Base-by-base conservation (phyloP, 2,113 vertebrate genomes). In the Cyphomyrus discorhynchus region DNA sequence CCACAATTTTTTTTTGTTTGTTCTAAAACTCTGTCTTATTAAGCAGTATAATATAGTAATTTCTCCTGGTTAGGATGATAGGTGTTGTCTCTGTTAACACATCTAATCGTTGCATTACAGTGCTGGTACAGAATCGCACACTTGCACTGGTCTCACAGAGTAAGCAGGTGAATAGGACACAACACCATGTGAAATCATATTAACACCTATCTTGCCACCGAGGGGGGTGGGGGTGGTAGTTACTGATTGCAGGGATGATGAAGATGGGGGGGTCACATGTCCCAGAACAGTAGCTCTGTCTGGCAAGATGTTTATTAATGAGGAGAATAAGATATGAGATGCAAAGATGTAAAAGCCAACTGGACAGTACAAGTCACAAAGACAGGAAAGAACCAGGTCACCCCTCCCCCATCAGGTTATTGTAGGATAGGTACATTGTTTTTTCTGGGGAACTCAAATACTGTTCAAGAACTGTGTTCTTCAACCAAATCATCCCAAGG, bases 1-100 rank as follows among this genome's bases (percentile, higher is more conserved):
- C 90, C 89, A 89, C 91, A 91, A 92, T 21, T 27, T 27, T 49
- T 84, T 49, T 84, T 84, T n/a, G 49, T 50, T 50, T 46, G 24
- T 46, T n/a, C n/a, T 85, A 24, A 85, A 77, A 39, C 27, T 74
- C 5, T 11, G 0, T 74, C 35, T 19, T 19, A 77, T 77, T 39
- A 19, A 3, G 15, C 15, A 17, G 70, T 77, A 39, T 19, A 77
- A 77, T 77, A n/a, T 77, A 27, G 17, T 77, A 19, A 39, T 77
- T 5, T 39, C 58, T 62, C 56, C 21, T 62, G 24, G 6, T 66
- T 66, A 27, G n/a, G n/a, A 66, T 66, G 58, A 66, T 27, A 27
- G 62, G n/a, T 31, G 58, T 11, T 66, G n/a, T 80, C 13, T 80
- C 19, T 42, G 74, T 42, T 80, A 80, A 74, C 27, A 15, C 13